Evolutionary conservation across 2,797 vertebrate genomes (phyloP).

Genomic region (Austrolebias charrua): DNA sequence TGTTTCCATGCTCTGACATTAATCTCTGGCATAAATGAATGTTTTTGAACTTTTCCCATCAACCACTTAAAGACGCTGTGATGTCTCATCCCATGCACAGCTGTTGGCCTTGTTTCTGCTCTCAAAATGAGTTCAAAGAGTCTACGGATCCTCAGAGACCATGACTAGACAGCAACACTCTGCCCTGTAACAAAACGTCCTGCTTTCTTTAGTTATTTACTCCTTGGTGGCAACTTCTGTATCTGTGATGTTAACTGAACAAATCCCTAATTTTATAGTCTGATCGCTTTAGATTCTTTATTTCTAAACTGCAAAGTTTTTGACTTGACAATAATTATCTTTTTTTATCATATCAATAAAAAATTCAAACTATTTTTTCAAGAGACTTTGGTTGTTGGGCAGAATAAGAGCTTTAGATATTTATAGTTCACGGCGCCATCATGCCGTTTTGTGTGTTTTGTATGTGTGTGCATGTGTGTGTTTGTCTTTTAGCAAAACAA

Average conservation of each 20-base stretch:
- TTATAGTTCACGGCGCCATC: no score
- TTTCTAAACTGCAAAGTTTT: neutral
- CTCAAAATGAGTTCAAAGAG: neutral
- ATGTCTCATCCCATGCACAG: neutral
- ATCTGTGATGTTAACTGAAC: neutral
- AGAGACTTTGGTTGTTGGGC: neutral
- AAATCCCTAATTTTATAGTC: neutral
- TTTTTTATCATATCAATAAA: neutral
- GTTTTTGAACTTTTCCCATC: neutral
- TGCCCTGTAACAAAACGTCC: neutral
- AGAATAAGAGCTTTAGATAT: no score
- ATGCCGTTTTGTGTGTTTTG: no score
- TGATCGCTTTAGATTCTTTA: neutral
- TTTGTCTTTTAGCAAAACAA: no score
- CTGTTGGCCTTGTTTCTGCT: neutral
- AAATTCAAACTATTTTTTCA: neutral
- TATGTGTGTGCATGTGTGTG: no score
- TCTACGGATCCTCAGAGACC: neutral
- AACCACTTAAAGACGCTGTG: neutral
- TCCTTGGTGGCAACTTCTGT: neutral
- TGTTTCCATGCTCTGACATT: neutral
- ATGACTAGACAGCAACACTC: neutral
- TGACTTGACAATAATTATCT: neutral
- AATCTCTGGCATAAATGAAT: neutral
- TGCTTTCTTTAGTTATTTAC: neutral